Percentiles rank a stretch among this genome's conserved stretches.
Conservation (phyloP, 2,888 invertebrate species). For the Helicoverpa assulta region DNA sequence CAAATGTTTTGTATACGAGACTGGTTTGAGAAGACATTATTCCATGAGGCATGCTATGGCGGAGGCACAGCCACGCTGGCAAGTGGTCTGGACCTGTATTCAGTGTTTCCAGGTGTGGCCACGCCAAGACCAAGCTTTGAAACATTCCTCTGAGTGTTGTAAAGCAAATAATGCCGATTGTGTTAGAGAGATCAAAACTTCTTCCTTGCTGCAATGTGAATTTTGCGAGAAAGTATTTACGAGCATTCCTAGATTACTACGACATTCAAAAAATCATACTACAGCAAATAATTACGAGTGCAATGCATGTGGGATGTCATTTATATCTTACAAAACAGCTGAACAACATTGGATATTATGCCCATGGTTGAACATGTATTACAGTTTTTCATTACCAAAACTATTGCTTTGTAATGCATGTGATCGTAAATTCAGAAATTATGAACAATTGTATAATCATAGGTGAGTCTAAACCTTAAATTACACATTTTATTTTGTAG, state of each 20-base stretch:
- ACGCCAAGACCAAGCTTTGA: slow-evolving; percentile 77
- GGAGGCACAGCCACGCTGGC: slow-evolving; percentile 82
- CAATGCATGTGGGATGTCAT: slow-evolving; percentile 83
- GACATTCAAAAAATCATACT: slow-evolving; percentile 89
- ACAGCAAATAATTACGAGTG: slow-evolving; percentile 93
- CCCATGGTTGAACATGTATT: slow-evolving; percentile 80
- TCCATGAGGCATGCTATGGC: slow-evolving; percentile 78
- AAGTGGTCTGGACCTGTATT: slow-evolving; percentile 86
- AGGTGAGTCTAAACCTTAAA: slow-evolving; percentile 70
- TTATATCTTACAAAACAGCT: slow-evolving; percentile 80
- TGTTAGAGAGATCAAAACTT: slow-evolving; percentile 85
- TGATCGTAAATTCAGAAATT: slow-evolving; percentile 86
- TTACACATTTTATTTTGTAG: not conserved
- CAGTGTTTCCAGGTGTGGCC: slow-evolving; percentile 89
- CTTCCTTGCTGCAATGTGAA: slow-evolving; percentile 85
- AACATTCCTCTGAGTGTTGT: slow-evolving; percentile 80
- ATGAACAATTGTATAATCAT: slow-evolving; percentile 87
- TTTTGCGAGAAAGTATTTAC: slow-evolving; percentile 87
- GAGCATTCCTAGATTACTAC: slow-evolving; percentile 82
- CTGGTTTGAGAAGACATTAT: slow-evolving; percentile 83
- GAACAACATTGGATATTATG: slow-evolving; percentile 85
- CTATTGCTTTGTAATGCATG: slow-evolving; percentile 85
- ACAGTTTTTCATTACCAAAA: slow-evolving; percentile 83
- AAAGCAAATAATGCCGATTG: slow-evolving; percentile 73
- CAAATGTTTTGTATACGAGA: slow-evolving; percentile 86